phyloP scores from a whole-genome alignment of 2,888 invertebrate genomes.

The Drosophila trichaetosa region DNA sequence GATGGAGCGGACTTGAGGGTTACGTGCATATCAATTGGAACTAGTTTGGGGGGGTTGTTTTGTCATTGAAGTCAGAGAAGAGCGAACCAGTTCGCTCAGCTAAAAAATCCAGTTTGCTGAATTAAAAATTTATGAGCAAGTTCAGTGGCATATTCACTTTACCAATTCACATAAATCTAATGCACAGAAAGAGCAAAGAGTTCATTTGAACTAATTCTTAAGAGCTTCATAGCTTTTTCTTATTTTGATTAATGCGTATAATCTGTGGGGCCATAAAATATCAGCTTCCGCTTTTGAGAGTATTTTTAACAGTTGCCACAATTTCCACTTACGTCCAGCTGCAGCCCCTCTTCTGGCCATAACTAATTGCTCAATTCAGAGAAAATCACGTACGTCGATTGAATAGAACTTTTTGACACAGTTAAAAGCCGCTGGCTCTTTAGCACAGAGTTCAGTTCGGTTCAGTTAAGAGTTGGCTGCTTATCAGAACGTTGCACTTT shows the following conservation, averaged over 20 bases:
- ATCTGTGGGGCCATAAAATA: background rate
- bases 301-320: conserved; percentile 19
- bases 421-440: conserved; percentile 63
- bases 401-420: conserved; percentile 74
- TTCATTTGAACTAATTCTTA: background rate
- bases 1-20: conserved; percentile 1
- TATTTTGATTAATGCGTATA: background rate
- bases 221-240: background rate
- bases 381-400: conserved; percentile 54
- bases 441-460: conserved; percentile 9
- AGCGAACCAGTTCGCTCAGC: background rate
- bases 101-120: background rate
- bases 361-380: conserved; percentile 50
- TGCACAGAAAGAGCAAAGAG: background rate
- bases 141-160: background rate
- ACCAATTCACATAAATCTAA: background rate
- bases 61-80: background rate
- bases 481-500: conserved; percentile 77
- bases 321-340: conserved; percentile 12
- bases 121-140: background rate
- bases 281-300: background rate
- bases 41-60: conserved; percentile 13
- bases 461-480: conserved; percentile 46
- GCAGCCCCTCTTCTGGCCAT: background rate
- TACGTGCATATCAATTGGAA: conserved; percentile 19